phyloP scores from a whole-genome alignment of 2,797 vertebrate species.

The Semaprochilodus insignis region DNA sequence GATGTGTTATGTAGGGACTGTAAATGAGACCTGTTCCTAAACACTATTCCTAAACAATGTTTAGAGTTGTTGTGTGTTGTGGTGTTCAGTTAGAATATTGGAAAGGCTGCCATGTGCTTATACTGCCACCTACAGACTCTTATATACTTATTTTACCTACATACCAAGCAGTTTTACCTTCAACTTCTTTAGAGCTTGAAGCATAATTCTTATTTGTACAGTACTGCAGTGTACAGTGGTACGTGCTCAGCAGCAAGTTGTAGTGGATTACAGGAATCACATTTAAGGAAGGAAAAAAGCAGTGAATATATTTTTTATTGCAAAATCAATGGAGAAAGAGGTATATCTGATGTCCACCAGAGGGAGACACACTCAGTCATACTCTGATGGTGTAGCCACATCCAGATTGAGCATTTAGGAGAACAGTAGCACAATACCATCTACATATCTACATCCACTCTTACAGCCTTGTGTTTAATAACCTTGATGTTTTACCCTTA shows the following conservation, averaged over 20 bases:
- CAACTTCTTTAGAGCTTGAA: slow-evolving; percentile 19
- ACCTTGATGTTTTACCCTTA: no score
- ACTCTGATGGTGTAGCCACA: neutral
- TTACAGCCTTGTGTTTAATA: no score
- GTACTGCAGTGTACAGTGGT: no score
- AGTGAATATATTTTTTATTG: neutral
- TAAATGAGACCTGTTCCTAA: neutral
- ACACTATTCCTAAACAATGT: neutral
- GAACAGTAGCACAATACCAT: no score
- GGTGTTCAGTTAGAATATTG: neutral
- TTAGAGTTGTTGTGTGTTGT: no score
- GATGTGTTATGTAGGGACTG: slow-evolving; percentile 7
- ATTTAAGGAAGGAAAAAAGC: neutral
- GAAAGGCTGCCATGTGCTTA: neutral
- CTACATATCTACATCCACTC: no score
- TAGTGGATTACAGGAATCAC: neutral
- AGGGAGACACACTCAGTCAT: slow-evolving; percentile 29
- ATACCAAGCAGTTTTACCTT: neutral
- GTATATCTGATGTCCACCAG: slow-evolving; percentile 45
- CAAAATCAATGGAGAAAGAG: neutral
- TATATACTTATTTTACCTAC: no score
- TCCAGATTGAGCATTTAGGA: neutral
- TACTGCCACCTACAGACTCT: slow-evolving; percentile 54
- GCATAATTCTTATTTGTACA: slow-evolving; percentile 47
- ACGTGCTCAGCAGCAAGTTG: neutral